Conservation (phyloP, 2,888 invertebrate genomes). For the Oxyteleia sp. region DNA sequence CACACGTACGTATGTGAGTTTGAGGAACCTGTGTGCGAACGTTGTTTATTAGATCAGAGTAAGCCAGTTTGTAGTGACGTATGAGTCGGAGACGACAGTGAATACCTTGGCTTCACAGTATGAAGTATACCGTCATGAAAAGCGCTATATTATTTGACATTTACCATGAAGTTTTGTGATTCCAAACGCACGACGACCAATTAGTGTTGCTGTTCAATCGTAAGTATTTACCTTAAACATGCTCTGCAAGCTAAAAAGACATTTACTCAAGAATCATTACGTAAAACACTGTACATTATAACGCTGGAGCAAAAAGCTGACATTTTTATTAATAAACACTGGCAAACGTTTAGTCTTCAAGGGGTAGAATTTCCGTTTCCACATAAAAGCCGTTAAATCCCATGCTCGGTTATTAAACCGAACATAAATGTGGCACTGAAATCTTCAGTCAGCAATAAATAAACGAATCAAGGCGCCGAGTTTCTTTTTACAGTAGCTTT, state of each 20-base stretch:
- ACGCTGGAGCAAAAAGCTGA: too few relatives aligned
- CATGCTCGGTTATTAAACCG: too few relatives aligned
- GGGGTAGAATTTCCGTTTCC: too few relatives aligned
- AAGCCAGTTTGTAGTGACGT: conserved; percentile 86
- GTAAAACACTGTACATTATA: neutral
- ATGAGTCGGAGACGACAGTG: conserved; percentile 79
- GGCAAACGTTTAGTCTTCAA: neutral
- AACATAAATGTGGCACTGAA: conserved; percentile 3
- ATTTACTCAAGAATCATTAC: neutral
- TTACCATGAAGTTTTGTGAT: conserved; percentile 33
- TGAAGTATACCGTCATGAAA: conserved; percentile 61
- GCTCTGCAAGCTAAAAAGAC: neutral
- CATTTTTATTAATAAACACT: neutral
- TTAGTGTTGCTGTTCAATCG: conserved; percentile 26
- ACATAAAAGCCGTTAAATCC: too few relatives aligned
- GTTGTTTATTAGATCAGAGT: conserved; percentile 86
- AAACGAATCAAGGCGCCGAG: conserved; percentile 47
- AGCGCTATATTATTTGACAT: conserved; percentile 34
- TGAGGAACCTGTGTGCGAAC: conserved; percentile 61
- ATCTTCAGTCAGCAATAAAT: too few relatives aligned
- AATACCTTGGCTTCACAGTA: conserved; percentile 78
- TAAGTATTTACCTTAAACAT: conserved; percentile 28
- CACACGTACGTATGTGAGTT: conserved; percentile 36
- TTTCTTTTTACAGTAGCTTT: conserved; percentile 42
- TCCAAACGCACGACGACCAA: conserved; percentile 16